These are phyloP conservation scores for Gymnopithys bicolor DNA, from an alignment of 2,797 vertebrate genomes.

Conservation along the genomic window DNA sequence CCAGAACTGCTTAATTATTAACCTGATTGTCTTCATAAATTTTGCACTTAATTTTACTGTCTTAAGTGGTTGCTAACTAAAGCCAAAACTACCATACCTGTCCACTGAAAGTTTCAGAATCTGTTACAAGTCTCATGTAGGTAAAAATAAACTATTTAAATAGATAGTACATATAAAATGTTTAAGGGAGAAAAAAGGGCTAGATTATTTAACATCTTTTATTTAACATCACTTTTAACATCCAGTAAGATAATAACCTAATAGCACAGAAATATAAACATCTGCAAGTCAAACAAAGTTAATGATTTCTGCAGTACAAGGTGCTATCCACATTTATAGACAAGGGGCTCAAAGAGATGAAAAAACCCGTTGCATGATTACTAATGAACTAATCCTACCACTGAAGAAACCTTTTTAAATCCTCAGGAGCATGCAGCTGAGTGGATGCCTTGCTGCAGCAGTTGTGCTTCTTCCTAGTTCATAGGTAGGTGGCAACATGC, in stretches of 20 bases:
- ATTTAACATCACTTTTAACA: neutral
- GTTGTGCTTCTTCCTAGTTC: neutral
- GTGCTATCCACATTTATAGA: rapidly evolving
- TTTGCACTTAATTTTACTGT: neutral
- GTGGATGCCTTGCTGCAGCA: neutral
- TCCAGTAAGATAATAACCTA: neutral
- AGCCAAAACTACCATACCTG: neutral
- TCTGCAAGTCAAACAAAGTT: neutral
- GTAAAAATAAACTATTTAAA: neutral
- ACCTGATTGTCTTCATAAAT: neutral
- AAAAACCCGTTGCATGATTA: neutral
- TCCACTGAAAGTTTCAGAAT: neutral
- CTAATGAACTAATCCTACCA: neutral
- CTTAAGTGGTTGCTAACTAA: neutral
- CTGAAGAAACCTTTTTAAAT: neutral
- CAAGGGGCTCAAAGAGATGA: neutral
- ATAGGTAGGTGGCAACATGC: rapidly evolving
- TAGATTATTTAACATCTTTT: neutral
- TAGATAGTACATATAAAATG: rapidly evolving
- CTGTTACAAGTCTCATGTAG: neutral
- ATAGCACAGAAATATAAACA: neutral
- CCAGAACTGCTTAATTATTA: neutral
- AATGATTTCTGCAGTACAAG: neutral
- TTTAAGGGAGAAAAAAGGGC: neutral
- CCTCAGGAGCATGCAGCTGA: neutral